Evolutionary conservation across 2,888 invertebrate species (phyloP), one percentile per base, ranked within the genome.

Genomic region (Plagiodera versicolora): DNA sequence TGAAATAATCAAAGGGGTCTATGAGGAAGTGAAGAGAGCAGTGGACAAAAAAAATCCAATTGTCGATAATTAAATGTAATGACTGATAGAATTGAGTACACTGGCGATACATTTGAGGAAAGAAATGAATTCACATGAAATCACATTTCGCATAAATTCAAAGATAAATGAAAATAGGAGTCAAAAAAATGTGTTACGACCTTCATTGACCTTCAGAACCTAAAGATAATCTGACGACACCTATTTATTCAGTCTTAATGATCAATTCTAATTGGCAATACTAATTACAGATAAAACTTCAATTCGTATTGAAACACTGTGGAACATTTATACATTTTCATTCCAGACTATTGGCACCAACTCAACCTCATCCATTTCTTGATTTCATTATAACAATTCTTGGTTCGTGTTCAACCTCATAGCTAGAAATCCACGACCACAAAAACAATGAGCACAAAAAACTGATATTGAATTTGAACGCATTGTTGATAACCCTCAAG

Each of bases 401-500:
- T 24, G 24, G 6, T 3, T 6, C 6, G 24, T 8, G 32, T 28
- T 28, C 28, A 28, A 32, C 32, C 32, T 32, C 11, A 11, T 8
- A 32, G 5, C 11, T 11, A 32, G 11, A 10, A 11, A 32, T 32
- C 32, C 3, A 5, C 6, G 6, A 24, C 10, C 8, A 32, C 5
- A 32, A 32, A 32, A 32, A 32, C n/a, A 24, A 5, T 24, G 6
- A 24, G 32, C 8, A 32, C 5, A 32, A 32, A 32, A 32, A 32
- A 10, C 8, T 32, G 11, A 2, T 11, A 32, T 32, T 32, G 32
- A 9, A 32, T 32, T 32, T 39, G 39, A 39, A 39, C 39, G 11
- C 11, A 2, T 11, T n/a, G 14, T 11, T 2, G 45, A 49, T 18
- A 54, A 54, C 56, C 49, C 19, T 57, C 47, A 44, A 50, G 20